Conservation (phyloP, 2,797 vertebrate genomes). For the Catharus ustulatus region DNA sequence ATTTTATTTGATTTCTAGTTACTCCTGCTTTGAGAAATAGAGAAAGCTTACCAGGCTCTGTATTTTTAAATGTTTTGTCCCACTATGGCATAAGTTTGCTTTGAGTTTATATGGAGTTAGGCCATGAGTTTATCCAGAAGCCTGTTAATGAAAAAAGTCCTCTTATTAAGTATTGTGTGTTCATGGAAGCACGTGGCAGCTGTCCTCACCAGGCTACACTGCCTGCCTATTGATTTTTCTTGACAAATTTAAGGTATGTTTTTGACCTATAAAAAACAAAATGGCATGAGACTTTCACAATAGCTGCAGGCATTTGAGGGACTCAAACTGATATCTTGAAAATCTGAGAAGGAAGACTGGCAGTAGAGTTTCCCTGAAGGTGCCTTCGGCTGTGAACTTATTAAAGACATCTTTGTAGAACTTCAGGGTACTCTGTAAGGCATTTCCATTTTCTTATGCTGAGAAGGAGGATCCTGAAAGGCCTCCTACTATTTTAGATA, state of each 20-base stretch:
- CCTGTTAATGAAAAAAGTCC: background rate
- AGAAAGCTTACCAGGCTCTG: background rate
- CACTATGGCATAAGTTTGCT: background rate
- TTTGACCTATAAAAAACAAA: conserved; percentile 44
- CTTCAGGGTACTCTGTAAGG: conserved; percentile 20
- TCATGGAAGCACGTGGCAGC: background rate
- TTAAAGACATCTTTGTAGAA: conserved; percentile 36
- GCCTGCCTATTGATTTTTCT: conserved; percentile 43
- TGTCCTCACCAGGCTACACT: background rate
- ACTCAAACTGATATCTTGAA: conserved; percentile 18
- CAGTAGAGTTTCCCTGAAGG: background rate
- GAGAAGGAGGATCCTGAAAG: background rate
- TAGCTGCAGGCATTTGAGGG: conserved; percentile 13
- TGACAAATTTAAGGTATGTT: conserved; percentile 22
- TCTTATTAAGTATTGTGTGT: background rate
- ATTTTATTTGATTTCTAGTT: background rate
- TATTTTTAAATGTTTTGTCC: background rate
- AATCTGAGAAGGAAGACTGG: background rate
- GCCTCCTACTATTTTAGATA: background rate
- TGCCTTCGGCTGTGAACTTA: conserved; percentile 37
- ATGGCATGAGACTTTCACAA: conserved; percentile 27
- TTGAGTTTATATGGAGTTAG: background rate
- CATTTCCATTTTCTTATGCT: conserved; percentile 8
- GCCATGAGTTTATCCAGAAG: background rate
- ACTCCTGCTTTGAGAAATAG: background rate